Evolutionary conservation across 2,888 invertebrate species (phyloP).

Genomic region (Piscicola geometra): DNA sequence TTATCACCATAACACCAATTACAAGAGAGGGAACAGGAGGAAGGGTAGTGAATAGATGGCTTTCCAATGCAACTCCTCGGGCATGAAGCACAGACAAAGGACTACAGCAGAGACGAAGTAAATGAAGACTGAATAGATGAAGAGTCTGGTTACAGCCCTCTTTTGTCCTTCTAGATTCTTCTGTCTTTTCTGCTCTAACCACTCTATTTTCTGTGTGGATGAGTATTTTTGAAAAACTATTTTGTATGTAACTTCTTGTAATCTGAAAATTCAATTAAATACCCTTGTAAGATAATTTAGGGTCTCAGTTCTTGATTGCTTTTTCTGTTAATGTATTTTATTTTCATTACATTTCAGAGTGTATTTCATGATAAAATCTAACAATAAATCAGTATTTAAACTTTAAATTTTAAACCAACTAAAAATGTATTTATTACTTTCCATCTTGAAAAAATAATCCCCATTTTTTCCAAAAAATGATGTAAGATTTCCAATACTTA

Average conservation of each 20-base stretch:
- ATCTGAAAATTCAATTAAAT: not conserved
- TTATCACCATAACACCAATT: constrained; percentile 41
- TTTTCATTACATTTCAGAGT: no score
- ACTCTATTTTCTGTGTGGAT: constrained; percentile 70
- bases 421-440: not conserved
- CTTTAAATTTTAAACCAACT: not conserved
- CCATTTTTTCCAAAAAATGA: not conserved
- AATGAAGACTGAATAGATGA: constrained; percentile 60
- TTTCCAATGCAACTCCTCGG: constrained; percentile 69
- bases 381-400: no score
- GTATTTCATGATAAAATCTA: no score
- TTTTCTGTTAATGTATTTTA: not conserved
- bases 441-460: constrained; percentile 5
- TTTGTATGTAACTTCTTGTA: not conserved
- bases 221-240: no score
- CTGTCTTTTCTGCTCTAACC: constrained; percentile 73
- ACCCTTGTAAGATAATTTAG: not conserved
- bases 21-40: constrained; percentile 77
- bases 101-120: constrained; percentile 67
- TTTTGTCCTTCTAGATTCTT: constrained; percentile 76
- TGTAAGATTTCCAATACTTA: no score
- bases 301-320: not conserved
- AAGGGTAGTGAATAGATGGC: constrained; percentile 73
- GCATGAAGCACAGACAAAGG: constrained; percentile 76
- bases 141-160: constrained; percentile 73